phyloP scores from a whole-genome alignment of 23 tunicate species.

The Oikopleura vanhoeffeni region DNA sequence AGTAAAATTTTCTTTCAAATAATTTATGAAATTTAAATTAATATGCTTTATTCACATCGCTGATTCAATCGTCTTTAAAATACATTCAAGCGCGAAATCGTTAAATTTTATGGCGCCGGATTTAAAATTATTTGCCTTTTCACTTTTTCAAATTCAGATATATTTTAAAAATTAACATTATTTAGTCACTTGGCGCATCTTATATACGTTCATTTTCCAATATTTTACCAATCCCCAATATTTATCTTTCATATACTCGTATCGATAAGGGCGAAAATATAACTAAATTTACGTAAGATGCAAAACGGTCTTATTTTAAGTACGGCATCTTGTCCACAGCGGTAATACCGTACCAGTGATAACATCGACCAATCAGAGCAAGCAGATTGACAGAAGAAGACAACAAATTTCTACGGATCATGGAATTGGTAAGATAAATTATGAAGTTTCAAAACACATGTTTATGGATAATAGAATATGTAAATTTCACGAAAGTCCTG shows the following conservation, averaged over 20 bases:
- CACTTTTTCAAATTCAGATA: no score
- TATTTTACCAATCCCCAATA: neutral
- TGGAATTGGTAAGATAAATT: conserved; percentile 5
- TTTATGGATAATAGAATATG: no score
- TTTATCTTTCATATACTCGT: neutral
- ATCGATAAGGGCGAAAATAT: neutral
- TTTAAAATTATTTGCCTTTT: no score
- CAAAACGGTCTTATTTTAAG: neutral
- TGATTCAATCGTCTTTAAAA: no score
- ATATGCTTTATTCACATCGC: no score
- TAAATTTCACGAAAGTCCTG: no score
- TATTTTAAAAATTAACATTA: no score
- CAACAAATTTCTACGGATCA: neutral
- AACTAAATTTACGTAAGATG: neutral
- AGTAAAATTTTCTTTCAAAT: no score
- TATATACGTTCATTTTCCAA: neutral
- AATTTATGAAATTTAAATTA: no score
- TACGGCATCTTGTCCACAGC: neutral
- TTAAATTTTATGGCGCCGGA: no score
- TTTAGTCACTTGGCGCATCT: neutral
- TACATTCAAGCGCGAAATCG: no score
- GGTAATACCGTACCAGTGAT: neutral
- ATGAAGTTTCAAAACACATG: no score
- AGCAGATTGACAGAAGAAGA: neutral
- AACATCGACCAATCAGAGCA: neutral